These are phyloP conservation scores for Sorex maritimensis DNA, from an alignment of 2,797 vertebrate genomes.

Conservation along the genomic window DNA sequence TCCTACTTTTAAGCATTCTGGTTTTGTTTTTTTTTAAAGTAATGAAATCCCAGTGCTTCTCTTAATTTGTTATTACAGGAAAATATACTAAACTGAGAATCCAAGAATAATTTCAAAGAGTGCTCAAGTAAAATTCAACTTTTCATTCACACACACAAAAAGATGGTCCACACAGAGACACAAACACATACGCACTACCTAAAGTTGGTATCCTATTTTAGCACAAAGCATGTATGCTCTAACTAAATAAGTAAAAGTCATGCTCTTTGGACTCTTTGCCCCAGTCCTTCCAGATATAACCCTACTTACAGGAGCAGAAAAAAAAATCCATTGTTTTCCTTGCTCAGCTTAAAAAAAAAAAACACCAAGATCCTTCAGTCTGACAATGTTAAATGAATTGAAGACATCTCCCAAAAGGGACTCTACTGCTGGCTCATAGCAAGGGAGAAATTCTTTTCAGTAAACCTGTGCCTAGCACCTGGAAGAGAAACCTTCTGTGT, in stretches of 20 bases:
- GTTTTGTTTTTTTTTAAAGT: background rate
- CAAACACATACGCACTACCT: background rate
- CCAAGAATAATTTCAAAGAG: conserved; percentile 52
- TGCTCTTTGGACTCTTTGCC: conserved; percentile 22
- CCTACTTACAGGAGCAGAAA: conserved; percentile 80
- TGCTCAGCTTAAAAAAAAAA: conserved; percentile 82
- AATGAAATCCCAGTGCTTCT: conserved; percentile 7
- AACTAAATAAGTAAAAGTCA: conserved; percentile 41
- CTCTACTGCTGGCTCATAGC: conserved; percentile 79
- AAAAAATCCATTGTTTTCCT: conserved; percentile 82
- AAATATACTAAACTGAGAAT: conserved; percentile 45
- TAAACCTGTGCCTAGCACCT: conserved; percentile 72
- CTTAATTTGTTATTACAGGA: conserved; percentile 55
- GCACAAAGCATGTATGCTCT: conserved; percentile 34
- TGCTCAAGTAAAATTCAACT: conserved; percentile 50
- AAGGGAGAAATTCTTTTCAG: conserved; percentile 87
- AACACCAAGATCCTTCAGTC: conserved; percentile 56
- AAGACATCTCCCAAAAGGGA: conserved; percentile 79
- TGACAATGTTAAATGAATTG: conserved; percentile 81
- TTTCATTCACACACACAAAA: background rate
- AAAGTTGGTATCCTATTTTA: conserved; percentile 57
- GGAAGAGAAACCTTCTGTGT: conserved; percentile 75
- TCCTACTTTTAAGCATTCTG: no score
- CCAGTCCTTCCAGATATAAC: conserved; percentile 81
- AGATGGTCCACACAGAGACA: background rate